Evolutionary conservation across 2,888 invertebrate genomes (phyloP).

Genomic region (Mayetiola destructor): DNA sequence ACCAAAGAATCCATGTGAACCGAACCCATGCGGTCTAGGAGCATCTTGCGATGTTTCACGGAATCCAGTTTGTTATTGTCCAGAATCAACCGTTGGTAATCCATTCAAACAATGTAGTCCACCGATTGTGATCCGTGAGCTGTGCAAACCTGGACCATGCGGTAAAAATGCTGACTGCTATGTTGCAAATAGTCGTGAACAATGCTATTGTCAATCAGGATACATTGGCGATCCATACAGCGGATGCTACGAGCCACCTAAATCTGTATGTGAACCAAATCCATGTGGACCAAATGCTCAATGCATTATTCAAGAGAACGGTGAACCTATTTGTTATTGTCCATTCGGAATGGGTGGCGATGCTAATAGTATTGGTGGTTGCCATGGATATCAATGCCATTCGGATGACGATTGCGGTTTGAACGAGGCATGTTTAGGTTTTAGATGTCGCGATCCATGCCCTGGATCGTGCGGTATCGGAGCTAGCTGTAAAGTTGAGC

Average conservation of each 20-base stretch:
- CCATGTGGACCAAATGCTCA: conserved; percentile 63
- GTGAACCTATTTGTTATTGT: conserved; percentile 58
- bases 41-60: conserved; percentile 67
- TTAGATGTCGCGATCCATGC: conserved; percentile 67
- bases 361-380: conserved; percentile 55
- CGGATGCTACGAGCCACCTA: conserved; percentile 55
- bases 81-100: conserved; percentile 67
- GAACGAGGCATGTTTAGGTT: conserved; percentile 62
- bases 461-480: conserved; percentile 66
- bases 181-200: conserved; percentile 63
- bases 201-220: conserved; percentile 65
- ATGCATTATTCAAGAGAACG: conserved; percentile 52
- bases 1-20: conserved; percentile 65
- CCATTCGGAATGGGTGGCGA: conserved; percentile 61
- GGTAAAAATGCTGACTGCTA: conserved; percentile 73
- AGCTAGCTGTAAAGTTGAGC: conserved; percentile 57
- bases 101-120: conserved; percentile 61
- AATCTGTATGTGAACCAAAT: conserved; percentile 57
- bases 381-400: conserved; percentile 66
- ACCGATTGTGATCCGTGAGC: conserved; percentile 42
- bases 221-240: conserved; percentile 66
- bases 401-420: conserved; percentile 62
- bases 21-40: conserved; percentile 63
- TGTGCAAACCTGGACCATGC: conserved; percentile 72
- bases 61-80: conserved; percentile 71